Evolutionary conservation across 2,888 invertebrate species (phyloP).

Genomic region (Petrolisthes cinctipes): DNA sequence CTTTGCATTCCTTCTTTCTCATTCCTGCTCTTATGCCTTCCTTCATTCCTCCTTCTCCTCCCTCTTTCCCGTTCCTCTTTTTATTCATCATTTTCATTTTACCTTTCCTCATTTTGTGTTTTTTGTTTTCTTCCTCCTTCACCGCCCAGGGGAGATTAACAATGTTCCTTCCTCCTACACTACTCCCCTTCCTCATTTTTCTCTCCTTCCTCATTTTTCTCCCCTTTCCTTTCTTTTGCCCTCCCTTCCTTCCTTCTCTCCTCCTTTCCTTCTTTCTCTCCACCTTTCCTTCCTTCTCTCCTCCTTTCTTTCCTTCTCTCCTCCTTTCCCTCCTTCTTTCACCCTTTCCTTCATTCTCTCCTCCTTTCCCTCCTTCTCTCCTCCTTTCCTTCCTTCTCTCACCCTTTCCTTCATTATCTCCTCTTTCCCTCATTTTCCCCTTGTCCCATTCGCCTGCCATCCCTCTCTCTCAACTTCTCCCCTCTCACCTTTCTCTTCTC

Average conservation of each 20-base stretch:
- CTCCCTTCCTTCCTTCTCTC: not conserved
- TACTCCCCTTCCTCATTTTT: not conserved
- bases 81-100: not conserved
- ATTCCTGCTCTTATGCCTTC: not conserved
- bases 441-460: not conserved
- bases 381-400: not conserved
- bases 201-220: not conserved
- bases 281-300: conserved; percentile 12
- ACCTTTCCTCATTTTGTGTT: not conserved
- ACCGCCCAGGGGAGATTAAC: no score
- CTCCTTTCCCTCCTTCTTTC: not conserved
- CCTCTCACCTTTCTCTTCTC: not conserved
- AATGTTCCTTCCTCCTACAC: not conserved
- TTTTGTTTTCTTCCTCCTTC: not conserved
- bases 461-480: not conserved
- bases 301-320: not conserved
- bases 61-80: not conserved
- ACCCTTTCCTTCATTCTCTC: not conserved
- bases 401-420: not conserved
- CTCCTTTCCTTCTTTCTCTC: not conserved
- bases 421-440: not conserved
- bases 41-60: not conserved
- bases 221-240: not conserved
- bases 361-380: conserved; percentile 6
- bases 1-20: not conserved